Evolutionary conservation across 2,113 vertebrate genomes (phyloP).

Genomic region (Neopipo cinnamomea): DNA sequence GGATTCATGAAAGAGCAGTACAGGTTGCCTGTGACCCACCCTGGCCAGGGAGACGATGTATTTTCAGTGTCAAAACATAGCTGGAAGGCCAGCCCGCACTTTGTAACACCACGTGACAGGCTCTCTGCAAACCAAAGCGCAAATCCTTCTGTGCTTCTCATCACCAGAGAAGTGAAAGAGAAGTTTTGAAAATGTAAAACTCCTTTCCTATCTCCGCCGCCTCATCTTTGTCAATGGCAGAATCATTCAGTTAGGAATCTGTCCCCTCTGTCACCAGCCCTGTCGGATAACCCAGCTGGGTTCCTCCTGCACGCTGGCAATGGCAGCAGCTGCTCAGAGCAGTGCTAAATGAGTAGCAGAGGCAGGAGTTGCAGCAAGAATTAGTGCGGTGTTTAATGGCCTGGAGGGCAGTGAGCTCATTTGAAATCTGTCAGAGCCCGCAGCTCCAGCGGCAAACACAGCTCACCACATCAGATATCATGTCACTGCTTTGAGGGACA

Average conservation of each 20-base stretch:
- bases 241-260: background rate
- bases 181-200: background rate
- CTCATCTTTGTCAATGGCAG: background rate
- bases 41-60: background rate
- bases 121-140: background rate
- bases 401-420: background rate
- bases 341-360: background rate
- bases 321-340: background rate
- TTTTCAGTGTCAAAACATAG: background rate
- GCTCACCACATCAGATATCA: background rate
- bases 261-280: background rate
- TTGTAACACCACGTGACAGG: background rate
- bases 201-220: background rate
- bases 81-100: background rate
- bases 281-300: background rate
- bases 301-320: background rate
- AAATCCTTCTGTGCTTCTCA: background rate
- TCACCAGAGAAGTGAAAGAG: background rate
- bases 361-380: background rate
- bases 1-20: background rate
- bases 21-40: background rate
- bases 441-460: background rate
- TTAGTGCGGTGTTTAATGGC: background rate
- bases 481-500: background rate
- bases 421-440: background rate